Evolutionary conservation across 2,113 vertebrate genomes (phyloP).

Genomic region (Nycticebus coucang): DNA sequence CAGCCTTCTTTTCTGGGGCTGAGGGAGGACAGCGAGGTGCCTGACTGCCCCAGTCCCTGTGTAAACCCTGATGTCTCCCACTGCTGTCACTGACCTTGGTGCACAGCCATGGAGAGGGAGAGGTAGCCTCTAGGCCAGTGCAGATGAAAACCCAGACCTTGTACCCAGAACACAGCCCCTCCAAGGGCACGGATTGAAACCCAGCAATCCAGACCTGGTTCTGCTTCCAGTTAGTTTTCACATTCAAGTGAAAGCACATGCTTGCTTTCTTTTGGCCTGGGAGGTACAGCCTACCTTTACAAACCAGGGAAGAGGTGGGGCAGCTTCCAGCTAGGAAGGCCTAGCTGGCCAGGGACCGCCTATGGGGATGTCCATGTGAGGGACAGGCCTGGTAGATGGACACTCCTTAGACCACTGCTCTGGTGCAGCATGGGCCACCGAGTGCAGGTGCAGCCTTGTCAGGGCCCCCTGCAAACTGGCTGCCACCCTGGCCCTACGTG

Average conservation of each 20-base stretch:
- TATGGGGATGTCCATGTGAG: constrained; percentile 78
- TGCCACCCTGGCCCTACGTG: too few relatives aligned
- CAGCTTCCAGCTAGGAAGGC: background rate
- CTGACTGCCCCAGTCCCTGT: background rate
- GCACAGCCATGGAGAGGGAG: background rate
- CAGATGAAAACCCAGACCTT: background rate
- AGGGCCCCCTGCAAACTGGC: background rate
- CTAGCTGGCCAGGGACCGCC: constrained; percentile 64
- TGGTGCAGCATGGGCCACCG: constrained; percentile 43
- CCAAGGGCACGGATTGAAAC: background rate
- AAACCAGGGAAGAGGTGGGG: background rate
- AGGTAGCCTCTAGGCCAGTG: background rate
- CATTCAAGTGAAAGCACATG: background rate
- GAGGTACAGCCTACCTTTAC: background rate
- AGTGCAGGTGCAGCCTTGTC: fast-evolving
- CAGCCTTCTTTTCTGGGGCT: background rate
- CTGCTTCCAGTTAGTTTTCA: background rate
- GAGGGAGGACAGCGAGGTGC: background rate
- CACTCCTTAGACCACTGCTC: constrained; percentile 88
- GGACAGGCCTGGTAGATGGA: constrained; percentile 86
- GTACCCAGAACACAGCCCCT: fast-evolving
- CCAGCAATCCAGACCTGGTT: background rate
- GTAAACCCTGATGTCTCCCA: too few relatives aligned
- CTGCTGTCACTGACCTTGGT: background rate
- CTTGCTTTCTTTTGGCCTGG: background rate